Conservation (phyloP, 2,113 vertebrate species). For the Mormyrus iriodes region DNA sequence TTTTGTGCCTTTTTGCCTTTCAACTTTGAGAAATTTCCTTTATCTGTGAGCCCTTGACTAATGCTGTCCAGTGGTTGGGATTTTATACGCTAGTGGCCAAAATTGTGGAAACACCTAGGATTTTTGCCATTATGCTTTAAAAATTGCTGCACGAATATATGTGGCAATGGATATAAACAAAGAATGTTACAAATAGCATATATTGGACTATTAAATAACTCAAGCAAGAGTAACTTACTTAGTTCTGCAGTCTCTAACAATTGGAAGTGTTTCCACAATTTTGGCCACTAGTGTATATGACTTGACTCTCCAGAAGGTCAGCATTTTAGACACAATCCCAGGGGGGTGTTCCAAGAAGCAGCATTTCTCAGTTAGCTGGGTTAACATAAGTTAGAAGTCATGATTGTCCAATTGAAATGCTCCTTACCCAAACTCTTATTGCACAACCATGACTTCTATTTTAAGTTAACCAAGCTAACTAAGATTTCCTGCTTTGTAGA, state of each 20-base stretch:
- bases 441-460: neutral
- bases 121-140: neutral
- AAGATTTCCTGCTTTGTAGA: neutral
- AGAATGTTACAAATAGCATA: too few species aligned
- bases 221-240: too few species aligned
- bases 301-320: neutral
- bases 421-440: neutral
- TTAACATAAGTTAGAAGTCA: neutral
- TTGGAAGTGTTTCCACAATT: too few species aligned
- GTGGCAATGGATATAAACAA: too few species aligned
- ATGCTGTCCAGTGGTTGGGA: neutral
- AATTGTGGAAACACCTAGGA: neutral
- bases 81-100: neutral
- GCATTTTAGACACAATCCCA: neutral
- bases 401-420: neutral
- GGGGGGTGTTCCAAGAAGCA: neutral
- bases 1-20: neutral
- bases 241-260: too few species aligned
- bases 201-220: too few species aligned
- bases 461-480: neutral
- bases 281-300: too few species aligned
- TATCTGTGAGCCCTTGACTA: neutral
- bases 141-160: too few species aligned
- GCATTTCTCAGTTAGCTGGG: neutral
- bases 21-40: neutral